Evolutionary conservation across 2,113 vertebrate genomes (phyloP).

Genomic region (Cephalophus harveyi): DNA sequence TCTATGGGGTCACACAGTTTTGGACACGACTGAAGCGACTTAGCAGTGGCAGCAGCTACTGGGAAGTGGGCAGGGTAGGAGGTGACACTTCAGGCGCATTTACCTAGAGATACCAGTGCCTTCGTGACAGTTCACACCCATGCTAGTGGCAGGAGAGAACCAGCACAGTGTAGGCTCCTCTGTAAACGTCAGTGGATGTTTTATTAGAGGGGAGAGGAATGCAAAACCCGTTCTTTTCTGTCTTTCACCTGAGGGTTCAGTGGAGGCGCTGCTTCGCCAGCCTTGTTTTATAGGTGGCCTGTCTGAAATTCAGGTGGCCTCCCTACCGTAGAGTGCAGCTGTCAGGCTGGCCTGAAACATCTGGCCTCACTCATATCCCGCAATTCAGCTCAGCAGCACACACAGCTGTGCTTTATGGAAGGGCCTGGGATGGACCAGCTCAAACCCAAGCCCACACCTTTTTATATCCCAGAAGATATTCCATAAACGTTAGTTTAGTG

Average conservation of each 20-base stretch:
- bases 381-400: not conserved
- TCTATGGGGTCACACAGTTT: not conserved
- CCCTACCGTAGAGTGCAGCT: not conserved
- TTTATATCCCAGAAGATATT: conserved; percentile 38
- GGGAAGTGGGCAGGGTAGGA: not conserved
- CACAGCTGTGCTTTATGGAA: conserved; percentile 28
- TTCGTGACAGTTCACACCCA: too few species aligned
- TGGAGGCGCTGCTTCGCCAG: not conserved
- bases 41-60: not conserved
- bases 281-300: not conserved
- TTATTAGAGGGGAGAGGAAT: conserved; percentile 38
- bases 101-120: not conserved
- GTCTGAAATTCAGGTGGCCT: conserved; percentile 7
- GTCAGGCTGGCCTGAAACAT: conserved; percentile 21
- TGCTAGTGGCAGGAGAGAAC: too few species aligned
- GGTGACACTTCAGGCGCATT: not conserved
- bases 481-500: conserved; percentile 53
- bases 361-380: not conserved
- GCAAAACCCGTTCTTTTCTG: not conserved
- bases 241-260: not conserved
- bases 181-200: not conserved
- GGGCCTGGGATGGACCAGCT: not conserved
- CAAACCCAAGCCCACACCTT: not conserved
- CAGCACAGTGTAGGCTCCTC: not conserved
- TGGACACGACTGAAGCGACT: not conserved